Conservation (phyloP, 2,888 invertebrate species). For the Hoplodrina blanda region DNA sequence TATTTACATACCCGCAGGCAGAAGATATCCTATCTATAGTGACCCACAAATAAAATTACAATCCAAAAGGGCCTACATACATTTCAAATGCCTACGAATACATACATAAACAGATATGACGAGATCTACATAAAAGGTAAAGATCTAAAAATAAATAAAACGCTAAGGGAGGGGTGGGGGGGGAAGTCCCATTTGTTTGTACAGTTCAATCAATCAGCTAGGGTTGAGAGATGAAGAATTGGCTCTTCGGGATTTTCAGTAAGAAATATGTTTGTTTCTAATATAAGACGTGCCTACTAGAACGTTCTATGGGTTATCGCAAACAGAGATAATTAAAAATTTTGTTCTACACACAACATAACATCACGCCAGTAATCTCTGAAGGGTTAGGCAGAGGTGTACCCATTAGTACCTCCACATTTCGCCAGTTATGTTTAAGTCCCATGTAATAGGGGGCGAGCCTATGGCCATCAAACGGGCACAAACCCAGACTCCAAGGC, state of each 20-base stretch:
- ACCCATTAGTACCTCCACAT: too few relatives aligned
- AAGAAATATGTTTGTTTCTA: not conserved
- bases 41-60: slow-evolving; percentile 37
- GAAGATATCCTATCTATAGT: slow-evolving; percentile 1
- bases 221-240: slow-evolving; percentile 23
- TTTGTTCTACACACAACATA: too few relatives aligned
- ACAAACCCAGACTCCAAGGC: too few relatives aligned
- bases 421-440: too few relatives aligned
- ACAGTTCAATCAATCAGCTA: slow-evolving; percentile 46
- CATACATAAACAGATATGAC: slow-evolving; percentile 22
- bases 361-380: too few relatives aligned
- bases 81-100: slow-evolving; percentile 19
- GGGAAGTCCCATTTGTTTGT: slow-evolving; percentile 56
- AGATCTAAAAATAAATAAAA: slow-evolving; percentile 56
- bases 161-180: slow-evolving; percentile 5
- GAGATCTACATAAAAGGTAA: slow-evolving; percentile 41
- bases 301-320: not conserved
- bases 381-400: too few relatives aligned
- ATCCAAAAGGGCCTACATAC: slow-evolving; percentile 16
- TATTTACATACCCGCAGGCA: not conserved
- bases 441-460: too few relatives aligned
- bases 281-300: not conserved
- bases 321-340: too few relatives aligned
- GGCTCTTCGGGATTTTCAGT: not conserved
- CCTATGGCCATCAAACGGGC: too few relatives aligned